A percentile compares a stretch with the other conserved stretches of the same genome.
Evolutionary conservation across 92 coral and sea anemone species (phyloP).

Genomic region (Parazoanthus darwini): DNA sequence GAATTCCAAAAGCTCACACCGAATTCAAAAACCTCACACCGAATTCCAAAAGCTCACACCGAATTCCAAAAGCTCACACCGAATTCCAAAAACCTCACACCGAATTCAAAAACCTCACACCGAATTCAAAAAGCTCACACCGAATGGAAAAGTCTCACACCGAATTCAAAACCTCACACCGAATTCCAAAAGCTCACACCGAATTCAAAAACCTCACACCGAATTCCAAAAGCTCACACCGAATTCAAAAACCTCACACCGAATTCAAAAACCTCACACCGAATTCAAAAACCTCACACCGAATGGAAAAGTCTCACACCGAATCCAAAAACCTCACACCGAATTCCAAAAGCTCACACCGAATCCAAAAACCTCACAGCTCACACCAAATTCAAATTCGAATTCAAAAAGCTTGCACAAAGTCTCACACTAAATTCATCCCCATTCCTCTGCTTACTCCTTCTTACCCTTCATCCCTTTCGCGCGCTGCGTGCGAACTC

Average conservation of each 20-base stretch:
- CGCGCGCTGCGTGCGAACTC: neutral
- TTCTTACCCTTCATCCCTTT: neutral
- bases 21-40: neutral
- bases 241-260: too few relatives aligned
- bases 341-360: neutral
- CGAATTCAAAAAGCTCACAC: too few relatives aligned
- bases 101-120: neutral
- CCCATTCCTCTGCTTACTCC: neutral
- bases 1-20: neutral
- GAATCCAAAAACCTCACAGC: slow-evolving; percentile 2
- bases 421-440: neutral
- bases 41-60: neutral
- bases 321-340: neutral
- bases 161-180: neutral
- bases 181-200: neutral
- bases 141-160: too few relatives aligned
- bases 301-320: too few relatives aligned
- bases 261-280: too few relatives aligned
- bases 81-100: neutral
- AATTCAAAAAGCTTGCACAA: slow-evolving; percentile 18
- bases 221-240: neutral
- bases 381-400: slow-evolving; percentile 19
- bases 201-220: slow-evolving; percentile 25
- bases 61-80: slow-evolving; percentile 12
- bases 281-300: too few relatives aligned